These are phyloP conservation scores for Mactra quadrangularis DNA, from an alignment of 1,140 invertebrate species.

Conservation along the genomic window DNA sequence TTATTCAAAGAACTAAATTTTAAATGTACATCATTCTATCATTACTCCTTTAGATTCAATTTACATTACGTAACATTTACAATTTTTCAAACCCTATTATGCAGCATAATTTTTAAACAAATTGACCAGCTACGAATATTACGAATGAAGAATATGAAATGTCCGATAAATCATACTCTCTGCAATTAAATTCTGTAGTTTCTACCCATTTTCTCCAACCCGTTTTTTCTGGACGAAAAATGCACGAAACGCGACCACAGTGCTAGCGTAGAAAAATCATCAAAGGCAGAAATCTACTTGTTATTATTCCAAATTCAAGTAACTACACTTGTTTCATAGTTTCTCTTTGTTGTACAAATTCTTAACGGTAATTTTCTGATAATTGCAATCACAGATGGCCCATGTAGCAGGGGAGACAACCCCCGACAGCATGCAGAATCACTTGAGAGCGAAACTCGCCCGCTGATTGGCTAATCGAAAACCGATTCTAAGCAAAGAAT, in stretches of 20 bases:
- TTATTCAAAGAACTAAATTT: too few relatives aligned
- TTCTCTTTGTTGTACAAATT: slow-evolving; percentile 54
- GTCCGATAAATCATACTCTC: too few relatives aligned
- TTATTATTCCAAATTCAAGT: slow-evolving; percentile 55
- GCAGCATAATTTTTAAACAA: too few relatives aligned
- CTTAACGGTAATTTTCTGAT: slow-evolving; percentile 54
- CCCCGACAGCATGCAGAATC: slow-evolving; percentile 30
- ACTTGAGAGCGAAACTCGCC: slow-evolving; percentile 43
- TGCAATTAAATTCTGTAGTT: too few relatives aligned
- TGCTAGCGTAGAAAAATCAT: slow-evolving; percentile 8
- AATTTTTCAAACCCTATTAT: too few relatives aligned
- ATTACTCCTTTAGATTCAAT: too few relatives aligned
- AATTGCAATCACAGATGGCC: slow-evolving; percentile 60
- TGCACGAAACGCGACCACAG: slow-evolving; percentile 26
- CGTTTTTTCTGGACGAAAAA: slow-evolving; percentile 5
- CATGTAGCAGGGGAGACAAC: slow-evolving; percentile 57
- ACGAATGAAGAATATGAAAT: too few relatives aligned
- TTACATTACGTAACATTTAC: too few relatives aligned
- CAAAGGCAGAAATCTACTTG: slow-evolving; percentile 36
- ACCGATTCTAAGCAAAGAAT: slow-evolving; percentile 41
- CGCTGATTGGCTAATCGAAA: slow-evolving; percentile 68
- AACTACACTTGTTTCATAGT: slow-evolving; percentile 60
- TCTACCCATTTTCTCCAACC: neutral
- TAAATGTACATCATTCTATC: too few relatives aligned
- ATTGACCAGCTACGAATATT: too few relatives aligned